Evolutionary conservation across 2,797 vertebrate genomes (phyloP), one percentile per base, ranked within the genome.

Genomic region (Cuniculus paca): DNA sequence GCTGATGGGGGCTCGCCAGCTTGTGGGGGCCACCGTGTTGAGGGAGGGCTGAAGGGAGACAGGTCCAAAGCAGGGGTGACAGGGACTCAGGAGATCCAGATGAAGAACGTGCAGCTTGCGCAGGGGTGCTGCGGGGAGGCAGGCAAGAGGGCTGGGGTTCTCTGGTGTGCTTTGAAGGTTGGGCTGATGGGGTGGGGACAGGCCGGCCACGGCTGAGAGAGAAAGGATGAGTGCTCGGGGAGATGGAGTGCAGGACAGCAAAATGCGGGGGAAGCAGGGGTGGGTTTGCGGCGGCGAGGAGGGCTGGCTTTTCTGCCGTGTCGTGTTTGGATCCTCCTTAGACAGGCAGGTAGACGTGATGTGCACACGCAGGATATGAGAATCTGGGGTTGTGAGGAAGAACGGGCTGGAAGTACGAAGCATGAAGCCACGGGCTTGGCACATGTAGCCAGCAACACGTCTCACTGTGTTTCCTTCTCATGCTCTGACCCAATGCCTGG

Each of bases 391-490:
- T 48, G 77, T 77, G 39, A 50, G 52, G 42, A 60, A 92, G 88
- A 7, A 0, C 85, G 0, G 39, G 12, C n/a, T 81, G 9, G 22
- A 95, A 65, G 65, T 87, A 14, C 6, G 77, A 42, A 42, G 54
- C 78, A 42, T 63, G 81, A 60, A 88, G 24, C 74, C 20, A 48
- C 54, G 7, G 63, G 10, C 14, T 81, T 82, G 11, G 3, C 78
- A 31, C 86, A 3, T 90, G 36, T 65, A 91, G 36, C 36, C 36
- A 61, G 16, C 36, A 54, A 11, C n/a, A 28, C 20, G 65, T 90
- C 26, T 63, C 75, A 36, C 81, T 65, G 36, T 77, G 63, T 91
- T 63, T 80, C 13, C 60, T 81, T 88, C 90, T 95, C 42, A 68
- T 65, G 24, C 72, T 79, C 60, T 56, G 11, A 86, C 36, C 68